Evolutionary conservation across 2,113 vertebrate species (phyloP), one percentile per base, ranked within the genome.

Genomic region (Laterallus jamaicensis): DNA sequence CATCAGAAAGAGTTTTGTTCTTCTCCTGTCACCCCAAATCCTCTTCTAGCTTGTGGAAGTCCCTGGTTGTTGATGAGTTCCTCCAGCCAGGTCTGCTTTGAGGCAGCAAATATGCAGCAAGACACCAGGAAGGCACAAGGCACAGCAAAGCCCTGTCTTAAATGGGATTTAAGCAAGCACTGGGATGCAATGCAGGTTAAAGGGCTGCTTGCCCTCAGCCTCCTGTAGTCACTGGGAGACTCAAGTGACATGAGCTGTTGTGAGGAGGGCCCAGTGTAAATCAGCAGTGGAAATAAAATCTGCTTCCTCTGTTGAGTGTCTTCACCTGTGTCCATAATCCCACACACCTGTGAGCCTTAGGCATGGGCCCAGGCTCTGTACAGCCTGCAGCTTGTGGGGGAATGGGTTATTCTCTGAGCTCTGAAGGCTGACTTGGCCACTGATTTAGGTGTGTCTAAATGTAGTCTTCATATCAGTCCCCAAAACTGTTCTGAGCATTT

Each of bases 251-350:
- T 64, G 73, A 32, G 67, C 67, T 68, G 25, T 40, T 80, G 31
- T 0, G 2, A 67, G 71, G 59, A 70, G 82, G 20, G 14, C 35
- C 32, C 0, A 0, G 4, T 60, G n/a, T 31, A 37, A 67, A 55
- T n/a, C 42, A 70, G 68, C n/a, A 26, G 1, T 86, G 83, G 77
- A 78, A 78, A 63, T 32, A n/a, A 74, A 84, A 47, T 28, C 69
- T 55, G 18, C 31, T 86, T 67, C 56, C 58, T 75, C 40, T 58
- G 64, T 44, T 77, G 14, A 47, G 50, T 7, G 47, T 78, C 66
- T 55, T 54, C 13, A 14, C 20, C 55, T 54, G 18, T 86, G 5
- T 80, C 82, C 69, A 35, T 73, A 54, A 26, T 20, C 78, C 82
- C 79, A 40, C 25, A 2, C 69, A 62, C 16, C 66, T 47, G 35